phyloP scores from a whole-genome alignment of 2,888 invertebrate genomes.

The Ceramica pisi region DNA sequence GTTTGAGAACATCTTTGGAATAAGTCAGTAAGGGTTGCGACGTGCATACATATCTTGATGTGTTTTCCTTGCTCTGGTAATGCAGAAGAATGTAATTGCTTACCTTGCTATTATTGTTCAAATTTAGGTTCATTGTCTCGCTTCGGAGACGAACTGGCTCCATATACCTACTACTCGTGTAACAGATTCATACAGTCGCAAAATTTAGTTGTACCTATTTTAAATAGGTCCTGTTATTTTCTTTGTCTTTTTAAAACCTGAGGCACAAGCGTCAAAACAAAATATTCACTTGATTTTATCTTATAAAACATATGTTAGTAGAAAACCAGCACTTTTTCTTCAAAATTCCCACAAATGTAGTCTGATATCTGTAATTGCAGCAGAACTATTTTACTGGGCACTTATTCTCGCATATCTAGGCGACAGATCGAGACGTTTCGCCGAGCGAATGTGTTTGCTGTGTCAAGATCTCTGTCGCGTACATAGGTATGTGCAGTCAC shows the following conservation, averaged over 20 bases:
- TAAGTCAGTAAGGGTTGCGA: conserved; percentile 10
- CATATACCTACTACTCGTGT: background rate
- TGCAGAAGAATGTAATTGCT: background rate
- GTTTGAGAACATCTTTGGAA: conserved; percentile 20
- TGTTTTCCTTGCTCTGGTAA: conserved; percentile 17
- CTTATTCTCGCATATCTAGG: conserved; percentile 56
- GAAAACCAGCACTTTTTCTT: conserved; percentile 26
- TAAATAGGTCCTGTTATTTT: no score
- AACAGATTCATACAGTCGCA: background rate
- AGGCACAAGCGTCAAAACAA: background rate
- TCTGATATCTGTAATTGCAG: conserved; percentile 56
- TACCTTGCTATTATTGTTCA: background rate
- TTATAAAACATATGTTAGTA: conserved; percentile 17
- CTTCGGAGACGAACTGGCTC: background rate
- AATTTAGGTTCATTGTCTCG: background rate
- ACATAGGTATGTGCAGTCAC: conserved; percentile 53
- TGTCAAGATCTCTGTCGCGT: conserved; percentile 60
- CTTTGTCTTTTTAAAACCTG: background rate
- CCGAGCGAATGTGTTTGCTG: conserved; percentile 64
- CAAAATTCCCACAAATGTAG: conserved; percentile 28
- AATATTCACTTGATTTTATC: conserved; percentile 23
- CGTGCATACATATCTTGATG: conserved; percentile 23
- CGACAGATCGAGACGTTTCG: conserved; percentile 50
- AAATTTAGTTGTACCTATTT: background rate
- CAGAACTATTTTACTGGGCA: conserved; percentile 53